phyloP scores from a whole-genome alignment of 1,140 invertebrate species.

The Eriosoma lanigerum region DNA sequence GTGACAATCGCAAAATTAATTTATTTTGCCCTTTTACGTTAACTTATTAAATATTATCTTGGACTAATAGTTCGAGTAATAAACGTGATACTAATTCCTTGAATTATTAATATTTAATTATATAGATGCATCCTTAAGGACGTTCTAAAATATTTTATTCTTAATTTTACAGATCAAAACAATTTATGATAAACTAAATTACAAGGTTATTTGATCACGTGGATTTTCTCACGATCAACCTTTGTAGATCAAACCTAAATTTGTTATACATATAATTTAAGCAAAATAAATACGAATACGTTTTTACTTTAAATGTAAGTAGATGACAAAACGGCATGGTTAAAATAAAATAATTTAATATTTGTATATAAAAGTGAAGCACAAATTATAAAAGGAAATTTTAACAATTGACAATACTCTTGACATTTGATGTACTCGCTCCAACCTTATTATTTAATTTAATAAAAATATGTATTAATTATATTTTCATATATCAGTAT shows the following conservation, averaged over 20 bases:
- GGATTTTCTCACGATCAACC: conserved; percentile 39
- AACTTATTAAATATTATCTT: conserved; percentile 12
- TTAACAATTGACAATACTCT: too few relatives aligned
- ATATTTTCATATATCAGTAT: too few relatives aligned
- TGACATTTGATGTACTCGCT: too few relatives aligned
- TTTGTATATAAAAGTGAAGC: too few relatives aligned
- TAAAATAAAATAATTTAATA: too few relatives aligned
- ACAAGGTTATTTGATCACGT: conserved; percentile 46
- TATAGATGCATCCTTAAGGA: conserved; percentile 38
- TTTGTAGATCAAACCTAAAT: conserved; percentile 19
- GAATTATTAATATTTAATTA: conserved; percentile 49
- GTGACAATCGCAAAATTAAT: background rate
- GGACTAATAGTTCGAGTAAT: background rate
- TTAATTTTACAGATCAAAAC: conserved; percentile 31
- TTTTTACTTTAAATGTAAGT: too few relatives aligned
- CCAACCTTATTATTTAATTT: too few relatives aligned
- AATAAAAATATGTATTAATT: too few relatives aligned
- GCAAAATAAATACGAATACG: background rate
- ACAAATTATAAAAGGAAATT: too few relatives aligned
- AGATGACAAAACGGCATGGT: too few relatives aligned
- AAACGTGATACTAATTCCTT: conserved; percentile 49
- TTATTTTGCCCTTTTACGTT: conserved; percentile 2
- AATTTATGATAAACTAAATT: conserved; percentile 41
- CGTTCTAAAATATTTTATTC: conserved; percentile 42
- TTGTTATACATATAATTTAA: background rate